Evolutionary conservation across 53 echinoderm and acorn worm genomes (phyloP).

Genomic region (Hippasteria phrygiana): DNA sequence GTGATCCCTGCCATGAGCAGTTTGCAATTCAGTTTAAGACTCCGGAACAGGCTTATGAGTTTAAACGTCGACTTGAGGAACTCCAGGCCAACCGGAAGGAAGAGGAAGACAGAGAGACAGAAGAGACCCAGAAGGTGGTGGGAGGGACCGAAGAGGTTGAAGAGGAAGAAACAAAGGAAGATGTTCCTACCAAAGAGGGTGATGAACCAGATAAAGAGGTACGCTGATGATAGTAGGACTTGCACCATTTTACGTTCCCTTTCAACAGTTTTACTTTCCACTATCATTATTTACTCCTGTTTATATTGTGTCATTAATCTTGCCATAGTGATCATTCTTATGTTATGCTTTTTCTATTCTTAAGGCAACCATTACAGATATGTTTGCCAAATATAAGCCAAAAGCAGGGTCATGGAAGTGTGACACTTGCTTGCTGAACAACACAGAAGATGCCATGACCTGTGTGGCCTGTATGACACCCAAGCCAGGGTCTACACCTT

Average conservation of each 20-base stretch:
- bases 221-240: slow-evolving; percentile 3
- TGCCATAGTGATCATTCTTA: no score
- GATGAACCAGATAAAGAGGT: slow-evolving; percentile 6
- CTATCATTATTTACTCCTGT: no score
- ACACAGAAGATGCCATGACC: slow-evolving; percentile 37
- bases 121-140: no score
- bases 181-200: no score
- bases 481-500: slow-evolving; percentile 74
- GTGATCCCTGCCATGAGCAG: slow-evolving; percentile 77
- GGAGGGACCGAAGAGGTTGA: no score
- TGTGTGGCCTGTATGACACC: slow-evolving; percentile 78
- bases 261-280: no score
- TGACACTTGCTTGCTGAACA: slow-evolving; percentile 68
- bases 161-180: no score
- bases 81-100: slow-evolving; percentile 59
- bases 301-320: no score
- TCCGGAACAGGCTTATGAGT: slow-evolving; percentile 70
- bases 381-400: slow-evolving; percentile 69
- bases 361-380: slow-evolving; percentile 41
- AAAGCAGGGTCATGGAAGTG: slow-evolving; percentile 83
- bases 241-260: background rate
- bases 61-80: slow-evolving; percentile 74
- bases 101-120: background rate
- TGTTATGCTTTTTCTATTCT: no score
- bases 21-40: slow-evolving; percentile 93